These are phyloP conservation scores for Callyntrura sp. DNA, from an alignment of 2,888 invertebrate species.

Conservation along the genomic window DNA sequence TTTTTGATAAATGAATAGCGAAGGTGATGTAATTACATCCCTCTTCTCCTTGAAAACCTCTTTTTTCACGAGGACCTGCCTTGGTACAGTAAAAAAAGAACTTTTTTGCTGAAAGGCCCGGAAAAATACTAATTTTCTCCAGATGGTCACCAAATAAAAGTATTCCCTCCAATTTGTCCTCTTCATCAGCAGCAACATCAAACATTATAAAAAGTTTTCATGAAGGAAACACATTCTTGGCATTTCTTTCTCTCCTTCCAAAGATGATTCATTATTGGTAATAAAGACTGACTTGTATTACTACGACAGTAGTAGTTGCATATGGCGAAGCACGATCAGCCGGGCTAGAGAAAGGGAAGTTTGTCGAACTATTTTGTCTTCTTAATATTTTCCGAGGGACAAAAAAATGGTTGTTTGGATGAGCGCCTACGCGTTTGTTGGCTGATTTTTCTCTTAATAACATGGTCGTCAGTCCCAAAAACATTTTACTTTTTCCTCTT, in stretches of 20 bases:
- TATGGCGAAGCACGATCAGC: not conserved
- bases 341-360: not conserved
- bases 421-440: not conserved
- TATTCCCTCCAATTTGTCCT: conserved; percentile 29
- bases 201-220: not conserved
- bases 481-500: not conserved
- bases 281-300: conserved; percentile 14
- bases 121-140: conserved; percentile 47
- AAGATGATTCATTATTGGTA: conserved; percentile 40
- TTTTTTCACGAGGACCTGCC: not conserved
- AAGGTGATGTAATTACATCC: conserved; percentile 52
- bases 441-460: not conserved
- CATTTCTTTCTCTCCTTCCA: not conserved
- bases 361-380: not conserved
- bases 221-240: not conserved
- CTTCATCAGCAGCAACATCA: not conserved
- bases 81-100: not conserved
- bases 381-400: not conserved
- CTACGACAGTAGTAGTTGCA: no score
- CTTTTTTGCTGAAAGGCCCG: not conserved
- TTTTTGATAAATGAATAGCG: conserved; percentile 44
- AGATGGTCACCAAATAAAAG: conserved; percentile 38
- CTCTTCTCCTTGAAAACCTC: not conserved
- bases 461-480: not conserved
- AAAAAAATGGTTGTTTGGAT: conserved; percentile 14